Evolutionary conservation across 2,888 invertebrate species (phyloP).

Genomic region (Platypus cylindrus): DNA sequence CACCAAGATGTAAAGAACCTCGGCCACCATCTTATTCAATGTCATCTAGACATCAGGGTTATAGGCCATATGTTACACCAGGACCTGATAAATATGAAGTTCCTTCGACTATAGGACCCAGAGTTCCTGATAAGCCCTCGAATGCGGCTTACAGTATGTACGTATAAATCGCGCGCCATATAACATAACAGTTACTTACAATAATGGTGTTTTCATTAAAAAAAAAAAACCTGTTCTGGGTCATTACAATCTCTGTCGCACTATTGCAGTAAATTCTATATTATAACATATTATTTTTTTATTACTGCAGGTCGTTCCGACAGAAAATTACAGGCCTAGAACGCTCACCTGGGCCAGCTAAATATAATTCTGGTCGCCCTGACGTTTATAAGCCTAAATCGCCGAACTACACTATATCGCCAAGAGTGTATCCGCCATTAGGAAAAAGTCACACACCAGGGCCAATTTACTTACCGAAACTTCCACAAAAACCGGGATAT

Average conservation of each 20-base stretch:
- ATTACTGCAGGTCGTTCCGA: slow-evolving; percentile 22
- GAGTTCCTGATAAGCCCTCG: slow-evolving; percentile 38
- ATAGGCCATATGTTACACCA: slow-evolving; percentile 33
- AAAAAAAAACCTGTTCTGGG: too few species aligned
- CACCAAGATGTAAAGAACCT: slow-evolving; percentile 39
- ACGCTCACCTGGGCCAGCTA: slow-evolving; percentile 36
- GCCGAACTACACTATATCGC: slow-evolving; percentile 29
- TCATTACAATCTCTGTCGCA: too few species aligned
- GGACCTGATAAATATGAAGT: slow-evolving; percentile 49
- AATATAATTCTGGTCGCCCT: slow-evolving; percentile 25
- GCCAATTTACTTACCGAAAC: slow-evolving; percentile 27
- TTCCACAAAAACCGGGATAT: slow-evolving; percentile 31
- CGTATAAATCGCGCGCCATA: too few species aligned
- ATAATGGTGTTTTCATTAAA: too few species aligned
- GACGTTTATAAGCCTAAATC: slow-evolving; percentile 25
- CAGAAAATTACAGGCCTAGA: slow-evolving; percentile 12
- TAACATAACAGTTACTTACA: too few species aligned
- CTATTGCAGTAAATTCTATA: too few species aligned
- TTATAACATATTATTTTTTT: neutral
- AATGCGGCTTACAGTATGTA: slow-evolving; percentile 41
- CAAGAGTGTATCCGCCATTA: slow-evolving; percentile 17
- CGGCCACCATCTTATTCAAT: slow-evolving; percentile 48
- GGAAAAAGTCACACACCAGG: slow-evolving; percentile 18
- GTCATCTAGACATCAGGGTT: slow-evolving; percentile 33
- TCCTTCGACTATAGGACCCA: slow-evolving; percentile 40